Conservation (phyloP, 2,113 vertebrate species). For the Cinclus cinclus region DNA sequence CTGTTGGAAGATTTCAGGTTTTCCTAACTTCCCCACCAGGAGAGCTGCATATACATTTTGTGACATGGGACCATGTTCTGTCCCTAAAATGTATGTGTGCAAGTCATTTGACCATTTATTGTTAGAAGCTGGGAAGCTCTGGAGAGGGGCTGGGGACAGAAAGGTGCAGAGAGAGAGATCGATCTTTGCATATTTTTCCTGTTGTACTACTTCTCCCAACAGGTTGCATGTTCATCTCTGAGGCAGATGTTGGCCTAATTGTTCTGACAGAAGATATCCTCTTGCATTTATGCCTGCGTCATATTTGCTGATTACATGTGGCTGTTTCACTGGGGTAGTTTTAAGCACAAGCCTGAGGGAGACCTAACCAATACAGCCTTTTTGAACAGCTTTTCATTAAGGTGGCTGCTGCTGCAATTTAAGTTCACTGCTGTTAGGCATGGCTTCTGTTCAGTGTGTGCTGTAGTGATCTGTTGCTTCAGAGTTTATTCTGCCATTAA, state of each 20-base stretch:
- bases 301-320: neutral
- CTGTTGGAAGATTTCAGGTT: neutral
- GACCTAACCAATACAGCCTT: neutral
- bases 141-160: neutral
- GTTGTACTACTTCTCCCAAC: neutral
- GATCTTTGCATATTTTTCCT: neutral
- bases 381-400: neutral
- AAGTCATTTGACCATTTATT: neutral
- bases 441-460: neutral
- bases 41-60: neutral
- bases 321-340: neutral
- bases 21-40: neutral
- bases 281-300: neutral
- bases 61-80: rapidly evolving
- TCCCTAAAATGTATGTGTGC: neutral
- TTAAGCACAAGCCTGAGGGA: neutral
- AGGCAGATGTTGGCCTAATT: neutral
- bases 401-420: neutral
- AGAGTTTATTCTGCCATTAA: neutral
- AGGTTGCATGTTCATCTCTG: neutral
- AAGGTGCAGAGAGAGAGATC: neutral
- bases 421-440: neutral
- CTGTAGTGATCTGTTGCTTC: neutral
- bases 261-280: neutral
- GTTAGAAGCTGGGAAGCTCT: neutral